These are phyloP conservation scores for Coenobita brevimanus DNA, from an alignment of 1,140 invertebrate genomes.

Conservation along the genomic window DNA sequence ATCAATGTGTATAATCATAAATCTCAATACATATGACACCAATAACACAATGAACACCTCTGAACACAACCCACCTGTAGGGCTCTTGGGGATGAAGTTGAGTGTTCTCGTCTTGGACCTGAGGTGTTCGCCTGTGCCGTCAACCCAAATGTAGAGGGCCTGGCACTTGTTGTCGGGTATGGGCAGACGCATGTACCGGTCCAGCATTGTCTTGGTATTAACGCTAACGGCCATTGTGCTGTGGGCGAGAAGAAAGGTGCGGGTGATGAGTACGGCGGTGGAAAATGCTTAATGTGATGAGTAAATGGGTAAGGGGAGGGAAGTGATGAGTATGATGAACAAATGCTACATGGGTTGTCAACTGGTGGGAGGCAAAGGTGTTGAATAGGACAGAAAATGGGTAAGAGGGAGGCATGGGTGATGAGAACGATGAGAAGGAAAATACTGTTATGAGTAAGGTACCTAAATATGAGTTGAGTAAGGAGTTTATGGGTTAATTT, in stretches of 20 bases:
- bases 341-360: too few relatives aligned
- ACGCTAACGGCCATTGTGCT: neutral
- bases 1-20: neutral
- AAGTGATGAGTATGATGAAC: too few relatives aligned
- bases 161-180: slow-evolving; percentile 85
- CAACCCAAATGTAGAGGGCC: slow-evolving; percentile 96
- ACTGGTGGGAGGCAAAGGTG: too few relatives aligned
- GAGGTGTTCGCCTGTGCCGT: slow-evolving; percentile 91
- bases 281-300: neutral
- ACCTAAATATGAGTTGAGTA: too few relatives aligned
- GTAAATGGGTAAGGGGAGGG: too few relatives aligned
- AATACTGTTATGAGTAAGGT: too few relatives aligned
- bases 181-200: slow-evolving; percentile 82
- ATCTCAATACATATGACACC: neutral
- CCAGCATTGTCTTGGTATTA: slow-evolving; percentile 51
- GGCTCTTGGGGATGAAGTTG: slow-evolving; percentile 82
- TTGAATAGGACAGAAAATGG: too few relatives aligned
- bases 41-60: neutral
- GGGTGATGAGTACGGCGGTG: neutral
- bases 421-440: too few relatives aligned
- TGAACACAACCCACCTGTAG: slow-evolving; percentile 76
- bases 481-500: too few relatives aligned
- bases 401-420: too few relatives aligned
- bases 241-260: neutral
- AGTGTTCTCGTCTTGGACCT: slow-evolving; percentile 92